Evolutionary conservation across 2,888 invertebrate species (phyloP), one percentile per base, ranked within the genome.

Genomic region (Lasioglossum morio): DNA sequence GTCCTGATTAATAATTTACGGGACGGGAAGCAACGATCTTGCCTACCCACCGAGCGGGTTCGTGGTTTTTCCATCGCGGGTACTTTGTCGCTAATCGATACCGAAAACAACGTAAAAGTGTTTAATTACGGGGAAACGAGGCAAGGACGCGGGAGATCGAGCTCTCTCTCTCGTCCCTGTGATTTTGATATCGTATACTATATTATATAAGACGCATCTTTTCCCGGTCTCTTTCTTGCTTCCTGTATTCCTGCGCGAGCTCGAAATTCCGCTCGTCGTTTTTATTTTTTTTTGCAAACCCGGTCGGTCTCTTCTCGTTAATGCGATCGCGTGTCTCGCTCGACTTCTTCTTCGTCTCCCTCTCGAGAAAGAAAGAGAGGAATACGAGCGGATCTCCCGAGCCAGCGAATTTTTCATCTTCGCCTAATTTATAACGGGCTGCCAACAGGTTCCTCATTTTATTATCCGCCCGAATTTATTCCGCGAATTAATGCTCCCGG

Each of bases 1-100:
- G 63, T 81, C 75, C 87, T 87, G 89, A 91, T 91, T 88, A 87
- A 87, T 87, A 90, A 90, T 91, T 92, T 90, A 90, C 90, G 27
- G 30, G 72, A 81, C 81, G 78, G 78, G 85, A 88, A 77, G 81
- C 73, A 40, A n/a, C 53, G 10, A 53, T 53, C 53, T 53, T 43
- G 83, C 72, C 69, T 37, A 30, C 23, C 4, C 27, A 10, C 74
- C 73, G 70, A 73, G 79, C 37, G 23, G 72, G 81, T 60, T 37
- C 53, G 66, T 40, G 86, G 30, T 85, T 85, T 88, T 82, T 84
- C 84, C 37, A 53, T 53, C 37, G 74, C 19, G n/a, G 66, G 73
- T 66, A 69, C 30, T 70, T 70, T 72, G 81, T 79, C 82, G 77
- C 3, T 23, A 19, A 69, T 69, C 69, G 77, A 77, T 77, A 77